Evolutionary conservation across 2,888 invertebrate genomes (phyloP).

Genomic region (Chaitophorus viminalis): DNA sequence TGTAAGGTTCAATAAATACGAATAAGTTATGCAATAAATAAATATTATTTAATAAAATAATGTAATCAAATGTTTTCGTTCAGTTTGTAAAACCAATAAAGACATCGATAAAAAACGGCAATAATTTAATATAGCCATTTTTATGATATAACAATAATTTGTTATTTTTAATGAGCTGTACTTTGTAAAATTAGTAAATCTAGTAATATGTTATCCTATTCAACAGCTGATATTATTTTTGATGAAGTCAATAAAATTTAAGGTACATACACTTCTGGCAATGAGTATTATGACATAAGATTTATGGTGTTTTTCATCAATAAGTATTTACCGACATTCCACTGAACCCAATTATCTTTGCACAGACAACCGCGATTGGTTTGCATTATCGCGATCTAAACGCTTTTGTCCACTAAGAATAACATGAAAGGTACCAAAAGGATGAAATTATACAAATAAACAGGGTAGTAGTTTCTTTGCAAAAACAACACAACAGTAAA

Average conservation of each 20-base stretch:
- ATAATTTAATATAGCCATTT: too few species aligned
- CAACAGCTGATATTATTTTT: background rate
- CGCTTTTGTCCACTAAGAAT: conserved; percentile 33
- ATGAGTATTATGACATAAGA: background rate
- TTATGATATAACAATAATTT: background rate
- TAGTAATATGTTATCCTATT: background rate
- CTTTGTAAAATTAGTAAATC: background rate
- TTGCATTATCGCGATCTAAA: conserved; percentile 42
- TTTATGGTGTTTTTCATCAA: conserved; percentile 48
- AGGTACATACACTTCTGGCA: background rate
- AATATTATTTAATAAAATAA: background rate
- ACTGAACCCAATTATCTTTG: conserved; percentile 45
- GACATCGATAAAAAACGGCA: background rate
- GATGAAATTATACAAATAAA: conserved; percentile 6
- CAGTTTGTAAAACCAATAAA: background rate
- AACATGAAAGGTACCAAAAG: conserved; percentile 9
- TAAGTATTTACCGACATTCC: conserved; percentile 43
- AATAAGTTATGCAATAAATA: background rate
- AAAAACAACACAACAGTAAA: conserved; percentile 18
- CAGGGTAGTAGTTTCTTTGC: background rate
- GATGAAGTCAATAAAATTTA: background rate
- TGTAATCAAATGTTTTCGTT: background rate
- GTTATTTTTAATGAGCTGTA: background rate
- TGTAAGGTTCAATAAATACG: conserved; percentile 6
- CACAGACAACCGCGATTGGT: background rate